Percentiles rank a stretch among this genome's conserved stretches.
Evolutionary conservation across 2,888 invertebrate species (phyloP).

Genomic region (Chalcosyrphus nemorum): DNA sequence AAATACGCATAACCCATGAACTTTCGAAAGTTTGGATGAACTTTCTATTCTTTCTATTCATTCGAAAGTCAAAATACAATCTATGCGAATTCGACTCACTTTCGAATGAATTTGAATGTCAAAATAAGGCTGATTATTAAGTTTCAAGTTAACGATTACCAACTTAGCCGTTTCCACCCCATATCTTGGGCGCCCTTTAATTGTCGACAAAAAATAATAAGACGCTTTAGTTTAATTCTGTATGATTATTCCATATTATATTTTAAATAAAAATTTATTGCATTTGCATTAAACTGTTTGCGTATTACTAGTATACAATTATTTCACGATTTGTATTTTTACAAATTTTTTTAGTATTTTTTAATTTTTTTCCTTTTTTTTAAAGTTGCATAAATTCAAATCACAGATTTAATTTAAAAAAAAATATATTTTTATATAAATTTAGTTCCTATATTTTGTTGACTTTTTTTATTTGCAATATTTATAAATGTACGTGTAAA

Average conservation of each 20-base stretch:
- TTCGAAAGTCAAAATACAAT: no score
- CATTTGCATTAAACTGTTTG: constrained; percentile 61
- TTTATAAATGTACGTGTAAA: constrained; percentile 39
- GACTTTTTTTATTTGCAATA: constrained; percentile 47
- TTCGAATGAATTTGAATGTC: no score
- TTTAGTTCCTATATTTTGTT: constrained; percentile 54
- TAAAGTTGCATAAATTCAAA: constrained; percentile 68
- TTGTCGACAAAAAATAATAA: not conserved
- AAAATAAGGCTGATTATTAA: no score
- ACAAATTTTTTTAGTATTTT: constrained; percentile 18
- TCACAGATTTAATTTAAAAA: constrained; percentile 73
- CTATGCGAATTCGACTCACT: no score
- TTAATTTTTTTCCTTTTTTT: constrained; percentile 4
- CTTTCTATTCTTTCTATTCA: no score
- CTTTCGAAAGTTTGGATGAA: no score
- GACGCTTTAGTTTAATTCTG: not conserved
- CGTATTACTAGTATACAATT: constrained; percentile 52
- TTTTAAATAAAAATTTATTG: constrained; percentile 70
- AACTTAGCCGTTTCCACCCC: no score
- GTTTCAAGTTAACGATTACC: no score
- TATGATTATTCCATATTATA: constrained; percentile 28
- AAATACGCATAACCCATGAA: no score
- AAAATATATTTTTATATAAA: constrained; percentile 45
- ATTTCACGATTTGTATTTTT: constrained; percentile 40
- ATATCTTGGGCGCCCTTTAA: no score